These are phyloP conservation scores for Cinclus cinclus DNA, from an alignment of 2,113 vertebrate genomes.

Conservation along the genomic window DNA sequence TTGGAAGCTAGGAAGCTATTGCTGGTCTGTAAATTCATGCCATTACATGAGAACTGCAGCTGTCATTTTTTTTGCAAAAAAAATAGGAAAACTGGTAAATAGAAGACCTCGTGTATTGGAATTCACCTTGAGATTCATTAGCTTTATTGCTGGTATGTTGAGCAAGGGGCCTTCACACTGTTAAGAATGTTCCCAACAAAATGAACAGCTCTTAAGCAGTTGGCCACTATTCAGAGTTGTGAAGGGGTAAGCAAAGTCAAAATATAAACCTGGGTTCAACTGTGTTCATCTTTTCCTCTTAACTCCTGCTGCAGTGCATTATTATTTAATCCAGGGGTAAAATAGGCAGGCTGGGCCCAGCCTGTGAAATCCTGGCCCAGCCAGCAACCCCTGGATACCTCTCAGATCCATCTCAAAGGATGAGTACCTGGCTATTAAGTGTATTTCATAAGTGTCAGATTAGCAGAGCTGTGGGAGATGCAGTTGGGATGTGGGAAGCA, in stretches of 20 bases:
- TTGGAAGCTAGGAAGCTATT: neutral
- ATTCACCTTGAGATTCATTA: neutral
- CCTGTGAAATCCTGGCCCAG: neutral
- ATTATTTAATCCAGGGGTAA: neutral
- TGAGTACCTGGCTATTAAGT: neutral
- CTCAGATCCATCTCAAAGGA: neutral
- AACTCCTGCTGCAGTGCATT: neutral
- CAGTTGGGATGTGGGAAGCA: neutral
- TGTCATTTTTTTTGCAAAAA: neutral
- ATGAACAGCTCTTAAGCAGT: neutral
- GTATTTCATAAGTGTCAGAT: neutral
- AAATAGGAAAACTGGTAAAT: neutral
- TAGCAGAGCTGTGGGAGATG: neutral
- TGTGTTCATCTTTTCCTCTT: neutral
- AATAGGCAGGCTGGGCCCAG: neutral
- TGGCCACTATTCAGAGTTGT: neutral
- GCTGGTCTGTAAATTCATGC: neutral
- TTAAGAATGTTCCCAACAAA: neutral
- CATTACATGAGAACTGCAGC: neutral
- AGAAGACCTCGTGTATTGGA: neutral
- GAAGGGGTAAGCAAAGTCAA: neutral
- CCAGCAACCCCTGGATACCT: neutral
- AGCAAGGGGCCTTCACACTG: neutral
- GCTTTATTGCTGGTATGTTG: neutral
- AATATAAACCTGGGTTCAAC: neutral